phyloP scores from a whole-genome alignment of 2,113 vertebrate genomes.

The Mola mola region DNA sequence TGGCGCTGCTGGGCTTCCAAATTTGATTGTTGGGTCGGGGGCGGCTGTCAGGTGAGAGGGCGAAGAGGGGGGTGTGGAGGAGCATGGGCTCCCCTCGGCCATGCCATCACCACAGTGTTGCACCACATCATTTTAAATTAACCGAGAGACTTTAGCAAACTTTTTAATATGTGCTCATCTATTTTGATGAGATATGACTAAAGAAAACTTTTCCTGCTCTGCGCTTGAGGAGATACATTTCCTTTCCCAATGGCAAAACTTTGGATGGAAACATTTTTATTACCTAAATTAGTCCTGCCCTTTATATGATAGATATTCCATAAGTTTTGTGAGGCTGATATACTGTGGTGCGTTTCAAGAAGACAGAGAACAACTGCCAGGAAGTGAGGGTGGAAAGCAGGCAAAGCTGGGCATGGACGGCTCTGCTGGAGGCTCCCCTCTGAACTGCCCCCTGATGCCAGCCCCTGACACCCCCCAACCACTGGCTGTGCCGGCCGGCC shows the following conservation, averaged over 20 bases:
- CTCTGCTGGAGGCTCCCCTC: constrained; percentile 67
- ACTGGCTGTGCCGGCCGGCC: constrained; percentile 79
- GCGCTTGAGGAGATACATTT: constrained; percentile 26
- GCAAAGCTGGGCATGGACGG: constrained; percentile 54
- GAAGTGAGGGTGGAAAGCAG: constrained; percentile 54
- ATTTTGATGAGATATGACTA: constrained; percentile 7
- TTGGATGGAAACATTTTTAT: neutral
- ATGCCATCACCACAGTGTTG: constrained; percentile 58
- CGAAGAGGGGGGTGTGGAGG: constrained; percentile 64
- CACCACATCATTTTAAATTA: constrained; percentile 40
- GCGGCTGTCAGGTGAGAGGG: constrained; percentile 69
- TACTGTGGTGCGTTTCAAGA: constrained; percentile 51
- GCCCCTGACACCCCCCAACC: constrained; percentile 69
- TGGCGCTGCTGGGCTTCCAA: constrained; percentile 76
- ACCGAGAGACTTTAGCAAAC: constrained; percentile 8
- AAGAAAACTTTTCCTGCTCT: neutral
- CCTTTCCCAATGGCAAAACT: constrained; percentile 11
- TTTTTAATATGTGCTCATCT: neutral
- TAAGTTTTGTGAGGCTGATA: constrained; percentile 24
- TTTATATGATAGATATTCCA: neutral
- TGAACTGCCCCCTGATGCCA: constrained; percentile 66
- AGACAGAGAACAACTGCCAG: constrained; percentile 53
- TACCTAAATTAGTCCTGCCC: constrained; percentile 13
- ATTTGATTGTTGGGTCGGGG: constrained; percentile 70
- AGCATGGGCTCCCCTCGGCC: constrained; percentile 60